phyloP scores from a whole-genome alignment of 2,888 invertebrate species.

The Orchesella flavescens region DNA sequence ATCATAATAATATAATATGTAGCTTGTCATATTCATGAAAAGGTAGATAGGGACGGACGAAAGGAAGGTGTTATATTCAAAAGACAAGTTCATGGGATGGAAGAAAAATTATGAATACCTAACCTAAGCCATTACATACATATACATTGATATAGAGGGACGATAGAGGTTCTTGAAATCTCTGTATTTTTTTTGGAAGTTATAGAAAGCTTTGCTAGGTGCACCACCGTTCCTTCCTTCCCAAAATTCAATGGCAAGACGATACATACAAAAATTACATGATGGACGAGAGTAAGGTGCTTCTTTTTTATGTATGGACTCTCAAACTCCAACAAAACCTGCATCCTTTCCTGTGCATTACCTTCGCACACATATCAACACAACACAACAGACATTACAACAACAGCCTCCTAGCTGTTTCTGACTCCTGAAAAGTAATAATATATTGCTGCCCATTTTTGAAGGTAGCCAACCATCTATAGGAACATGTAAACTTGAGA shows the following conservation, averaged over 20 bases:
- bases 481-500: no score
- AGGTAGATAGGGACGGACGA: background rate
- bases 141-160: background rate
- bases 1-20: no score
- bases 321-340: constrained; percentile 11
- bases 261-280: constrained; percentile 1
- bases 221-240: constrained; percentile 47
- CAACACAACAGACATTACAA: background rate
- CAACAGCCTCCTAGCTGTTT: constrained; percentile 28
- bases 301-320: background rate
- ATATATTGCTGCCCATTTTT: constrained; percentile 40
- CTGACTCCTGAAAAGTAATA: constrained; percentile 46
- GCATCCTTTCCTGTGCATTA: constrained; percentile 9
- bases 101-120: constrained; percentile 16
- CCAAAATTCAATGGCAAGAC: background rate
- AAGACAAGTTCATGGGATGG: background rate
- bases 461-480: background rate
- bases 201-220: constrained; percentile 33
- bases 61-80: background rate
- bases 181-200: constrained; percentile 18
- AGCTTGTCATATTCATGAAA: background rate
- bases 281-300: constrained; percentile 45
- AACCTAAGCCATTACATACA: background rate
- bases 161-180: constrained; percentile 25
- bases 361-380: background rate